phyloP scores from a whole-genome alignment of 1,140 invertebrate genomes.

The Solenopsis invicta region DNA sequence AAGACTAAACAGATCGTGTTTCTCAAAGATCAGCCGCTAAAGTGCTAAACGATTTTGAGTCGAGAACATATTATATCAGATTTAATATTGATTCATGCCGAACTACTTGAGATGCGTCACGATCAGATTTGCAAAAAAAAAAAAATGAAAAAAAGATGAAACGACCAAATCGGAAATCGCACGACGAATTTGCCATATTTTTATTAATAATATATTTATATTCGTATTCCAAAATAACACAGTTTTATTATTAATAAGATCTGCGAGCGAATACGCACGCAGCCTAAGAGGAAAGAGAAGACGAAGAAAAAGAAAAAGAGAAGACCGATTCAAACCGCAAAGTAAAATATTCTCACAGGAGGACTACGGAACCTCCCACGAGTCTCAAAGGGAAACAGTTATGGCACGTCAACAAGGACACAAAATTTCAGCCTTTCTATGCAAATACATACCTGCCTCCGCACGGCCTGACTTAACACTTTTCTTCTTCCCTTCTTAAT shows the following conservation, averaged over 20 bases:
- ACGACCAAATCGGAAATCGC: constrained; percentile 47
- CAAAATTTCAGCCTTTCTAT: constrained; percentile 80
- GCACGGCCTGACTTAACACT: constrained; percentile 66
- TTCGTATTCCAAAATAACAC: background rate
- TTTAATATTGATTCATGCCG: constrained; percentile 57
- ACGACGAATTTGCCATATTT: constrained; percentile 10
- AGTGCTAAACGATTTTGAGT: constrained; percentile 78
- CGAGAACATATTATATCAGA: constrained; percentile 64
- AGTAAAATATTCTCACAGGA: constrained; percentile 73
- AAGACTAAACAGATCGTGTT: constrained; percentile 83
- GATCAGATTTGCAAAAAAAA: constrained; percentile 11
- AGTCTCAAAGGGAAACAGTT: constrained; percentile 73
- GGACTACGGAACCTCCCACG: constrained; percentile 72
- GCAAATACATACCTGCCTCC: constrained; percentile 76
- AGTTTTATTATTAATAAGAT: constrained; percentile 15
- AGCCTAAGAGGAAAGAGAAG: background rate
- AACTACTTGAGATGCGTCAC: constrained; percentile 4
- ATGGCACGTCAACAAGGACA: constrained; percentile 45
- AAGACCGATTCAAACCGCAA: background rate
- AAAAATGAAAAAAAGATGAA: background rate
- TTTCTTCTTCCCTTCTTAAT: constrained; percentile 79
- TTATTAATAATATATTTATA: background rate
- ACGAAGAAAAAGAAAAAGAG: background rate
- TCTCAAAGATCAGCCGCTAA: constrained; percentile 79
- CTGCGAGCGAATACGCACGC: background rate